phyloP scores from a whole-genome alignment of 2,797 vertebrate species.

The Philypnodon macrostomus region DNA sequence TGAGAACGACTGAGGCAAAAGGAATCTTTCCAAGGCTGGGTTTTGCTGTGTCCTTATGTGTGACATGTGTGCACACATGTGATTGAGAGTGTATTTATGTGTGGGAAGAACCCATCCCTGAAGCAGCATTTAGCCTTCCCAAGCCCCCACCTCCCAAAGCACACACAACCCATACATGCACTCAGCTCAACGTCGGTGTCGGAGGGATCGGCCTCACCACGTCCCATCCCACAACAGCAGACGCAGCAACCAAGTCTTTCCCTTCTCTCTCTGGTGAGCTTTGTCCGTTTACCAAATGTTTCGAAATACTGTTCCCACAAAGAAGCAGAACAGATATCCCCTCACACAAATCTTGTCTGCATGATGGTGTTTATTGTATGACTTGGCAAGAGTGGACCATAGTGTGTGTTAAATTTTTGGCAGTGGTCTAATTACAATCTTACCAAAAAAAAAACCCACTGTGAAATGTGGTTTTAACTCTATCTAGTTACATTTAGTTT shows the following conservation, averaged over 20 bases:
- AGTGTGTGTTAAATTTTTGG: conserved; percentile 63
- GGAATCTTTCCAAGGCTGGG: conserved; percentile 46
- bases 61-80: conserved; percentile 56
- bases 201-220: conserved; percentile 57
- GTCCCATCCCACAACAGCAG: conserved; percentile 54
- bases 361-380: conserved; percentile 54
- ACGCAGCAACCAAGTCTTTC: conserved; percentile 48
- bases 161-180: conserved; percentile 22
- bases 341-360: conserved; percentile 43
- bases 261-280: conserved; percentile 25
- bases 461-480: conserved; percentile 69
- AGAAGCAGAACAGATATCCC: conserved; percentile 30
- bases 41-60: conserved; percentile 27
- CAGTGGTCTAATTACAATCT: conserved; percentile 58
- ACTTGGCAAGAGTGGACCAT: conserved; percentile 57
- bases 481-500: too few relatives aligned
- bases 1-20: conserved; percentile 44
- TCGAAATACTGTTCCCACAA: conserved; percentile 42
- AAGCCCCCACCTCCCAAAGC: conserved; percentile 37
- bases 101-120: conserved; percentile 68
- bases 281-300: conserved; percentile 43
- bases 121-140: conserved; percentile 62
- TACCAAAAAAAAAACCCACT: conserved; percentile 56
- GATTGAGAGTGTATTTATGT: conserved; percentile 61
- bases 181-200: conserved; percentile 43